Evolutionary conservation across 2,888 invertebrate genomes (phyloP).

Genomic region (Polyommatus iphigenia): DNA sequence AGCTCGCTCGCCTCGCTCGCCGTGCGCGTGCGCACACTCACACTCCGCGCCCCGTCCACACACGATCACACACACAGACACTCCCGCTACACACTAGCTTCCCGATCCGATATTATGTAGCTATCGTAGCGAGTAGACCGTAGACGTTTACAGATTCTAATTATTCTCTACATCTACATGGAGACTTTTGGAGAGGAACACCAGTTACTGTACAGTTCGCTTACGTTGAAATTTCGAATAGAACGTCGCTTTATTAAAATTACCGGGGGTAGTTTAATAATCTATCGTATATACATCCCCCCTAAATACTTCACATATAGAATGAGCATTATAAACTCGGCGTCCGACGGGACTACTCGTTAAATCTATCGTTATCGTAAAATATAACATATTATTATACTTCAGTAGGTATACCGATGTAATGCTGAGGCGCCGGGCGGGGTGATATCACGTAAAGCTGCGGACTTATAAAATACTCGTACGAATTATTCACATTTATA

Average conservation of each 20-base stretch:
- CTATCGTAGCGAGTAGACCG: constrained; percentile 64
- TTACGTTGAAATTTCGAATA: constrained; percentile 56
- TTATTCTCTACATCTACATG: constrained; percentile 66
- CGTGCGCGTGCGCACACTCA: constrained; percentile 33
- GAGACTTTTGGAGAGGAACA: constrained; percentile 76
- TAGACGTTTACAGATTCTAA: constrained; percentile 63
- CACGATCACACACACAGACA: constrained; percentile 40
- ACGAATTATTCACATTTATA: constrained; percentile 80
- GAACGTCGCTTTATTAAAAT: constrained; percentile 58
- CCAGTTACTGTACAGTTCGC: constrained; percentile 76
- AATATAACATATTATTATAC: constrained; percentile 55
- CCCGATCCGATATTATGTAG: constrained; percentile 59
- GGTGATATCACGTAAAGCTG: constrained; percentile 78
- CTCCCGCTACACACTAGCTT: constrained; percentile 48
- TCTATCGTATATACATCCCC: constrained; percentile 71
- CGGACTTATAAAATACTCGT: constrained; percentile 79
- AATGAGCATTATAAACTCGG: constrained; percentile 73
- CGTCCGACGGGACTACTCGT: constrained; percentile 64
- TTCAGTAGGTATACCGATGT: constrained; percentile 52
- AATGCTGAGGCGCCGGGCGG: constrained; percentile 70
- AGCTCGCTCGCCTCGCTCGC: constrained; percentile 30
- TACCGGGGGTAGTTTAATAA: constrained; percentile 60
- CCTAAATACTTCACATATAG: constrained; percentile 56
- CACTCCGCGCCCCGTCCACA: not conserved
- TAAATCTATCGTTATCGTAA: constrained; percentile 65